These are phyloP conservation scores for Gryllus bimaculatus DNA, from an alignment of 1,140 invertebrate genomes.

Conservation along the genomic window DNA sequence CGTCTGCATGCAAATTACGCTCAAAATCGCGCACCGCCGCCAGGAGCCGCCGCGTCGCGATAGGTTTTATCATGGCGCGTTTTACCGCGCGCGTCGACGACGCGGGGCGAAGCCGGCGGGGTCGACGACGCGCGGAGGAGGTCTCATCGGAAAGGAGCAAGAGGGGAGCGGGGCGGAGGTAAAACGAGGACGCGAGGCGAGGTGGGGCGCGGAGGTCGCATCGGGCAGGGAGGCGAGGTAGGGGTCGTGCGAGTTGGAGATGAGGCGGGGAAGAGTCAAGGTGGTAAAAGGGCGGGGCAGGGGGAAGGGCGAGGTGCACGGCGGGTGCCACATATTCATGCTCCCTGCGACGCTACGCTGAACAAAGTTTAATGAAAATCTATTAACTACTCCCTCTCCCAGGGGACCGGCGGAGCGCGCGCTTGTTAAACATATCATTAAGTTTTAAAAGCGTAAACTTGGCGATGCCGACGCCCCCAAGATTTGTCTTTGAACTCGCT, in stretches of 20 bases:
- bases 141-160: too few species aligned
- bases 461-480: background rate
- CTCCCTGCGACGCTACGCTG: background rate
- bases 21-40: background rate
- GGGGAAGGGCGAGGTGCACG: too few species aligned
- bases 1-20: constrained; percentile 3
- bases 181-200: too few species aligned
- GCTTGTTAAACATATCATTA: constrained; percentile 5
- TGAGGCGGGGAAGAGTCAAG: background rate
- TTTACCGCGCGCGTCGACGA: background rate
- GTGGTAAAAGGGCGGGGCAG: background rate
- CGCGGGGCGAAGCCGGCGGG: background rate
- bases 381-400: background rate
- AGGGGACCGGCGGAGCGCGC: background rate
- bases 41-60: background rate
- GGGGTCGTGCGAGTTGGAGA: background rate
- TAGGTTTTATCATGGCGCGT: background rate
- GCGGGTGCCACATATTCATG: background rate
- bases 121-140: too few species aligned
- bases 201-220: too few species aligned
- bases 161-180: too few species aligned
- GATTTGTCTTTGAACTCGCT: constrained; percentile 4
- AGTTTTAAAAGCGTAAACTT: constrained; percentile 5
- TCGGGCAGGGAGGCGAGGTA: too few species aligned
- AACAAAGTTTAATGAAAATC: constrained; percentile 6